Percentiles rank a stretch among this genome's conserved stretches.
These are phyloP conservation scores for Hypselothyrea guttata DNA, from an alignment of 2,888 invertebrate genomes.

Conservation along the genomic window DNA sequence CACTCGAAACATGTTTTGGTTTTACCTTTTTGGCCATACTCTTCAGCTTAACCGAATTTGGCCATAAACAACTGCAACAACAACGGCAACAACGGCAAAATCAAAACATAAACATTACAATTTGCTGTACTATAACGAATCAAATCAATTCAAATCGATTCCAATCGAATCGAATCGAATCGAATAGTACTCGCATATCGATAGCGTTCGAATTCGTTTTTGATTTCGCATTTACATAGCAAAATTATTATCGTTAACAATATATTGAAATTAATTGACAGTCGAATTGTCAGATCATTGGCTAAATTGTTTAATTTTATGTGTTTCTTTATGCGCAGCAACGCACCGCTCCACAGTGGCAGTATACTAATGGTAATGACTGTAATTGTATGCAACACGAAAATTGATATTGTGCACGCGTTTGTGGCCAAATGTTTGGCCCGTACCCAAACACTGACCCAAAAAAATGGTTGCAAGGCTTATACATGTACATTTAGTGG, in stretches of 20 bases:
- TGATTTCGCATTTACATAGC: slow-evolving; percentile 14
- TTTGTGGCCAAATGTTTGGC: slow-evolving; percentile 69
- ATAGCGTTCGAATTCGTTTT: slow-evolving; percentile 18
- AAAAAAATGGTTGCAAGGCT: slow-evolving; percentile 29
- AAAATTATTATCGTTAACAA: slow-evolving; percentile 75
- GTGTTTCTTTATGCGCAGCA: slow-evolving; percentile 22
- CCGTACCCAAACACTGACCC: slow-evolving; percentile 51
- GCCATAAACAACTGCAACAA: slow-evolving; percentile 65
- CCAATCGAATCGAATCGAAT: slow-evolving; percentile 6
- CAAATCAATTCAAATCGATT: slow-evolving; percentile 36
- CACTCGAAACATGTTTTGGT: slow-evolving; percentile 55
- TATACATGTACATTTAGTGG: neutral
- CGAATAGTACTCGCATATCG: slow-evolving; percentile 10
- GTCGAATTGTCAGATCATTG: slow-evolving; percentile 76
- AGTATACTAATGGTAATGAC: slow-evolving; percentile 78
- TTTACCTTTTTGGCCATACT: neutral
- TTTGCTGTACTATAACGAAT: slow-evolving; percentile 63
- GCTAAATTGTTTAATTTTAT: slow-evolving; percentile 64
- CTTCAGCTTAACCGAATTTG: slow-evolving; percentile 53
- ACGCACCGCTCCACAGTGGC: slow-evolving; percentile 47
- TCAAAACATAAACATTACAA: slow-evolving; percentile 74
- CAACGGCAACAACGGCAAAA: too few species aligned
- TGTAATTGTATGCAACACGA: slow-evolving; percentile 73
- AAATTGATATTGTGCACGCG: slow-evolving; percentile 74
- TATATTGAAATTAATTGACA: slow-evolving; percentile 78